Evolutionary conservation across 2,888 invertebrate species (phyloP).

Genomic region (Liodrosophila aerea): DNA sequence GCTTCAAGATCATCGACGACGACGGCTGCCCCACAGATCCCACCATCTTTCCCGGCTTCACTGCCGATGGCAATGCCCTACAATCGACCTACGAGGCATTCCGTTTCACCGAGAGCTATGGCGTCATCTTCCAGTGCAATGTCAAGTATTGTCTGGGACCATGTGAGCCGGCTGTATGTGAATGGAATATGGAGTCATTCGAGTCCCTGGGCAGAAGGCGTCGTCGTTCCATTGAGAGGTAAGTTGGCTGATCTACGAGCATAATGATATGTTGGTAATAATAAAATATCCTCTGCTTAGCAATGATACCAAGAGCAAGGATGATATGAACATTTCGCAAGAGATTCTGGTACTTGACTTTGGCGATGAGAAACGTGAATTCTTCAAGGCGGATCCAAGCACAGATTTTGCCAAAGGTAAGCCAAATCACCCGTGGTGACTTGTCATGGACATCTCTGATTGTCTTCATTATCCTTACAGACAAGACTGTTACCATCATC

Average conservation of each 20-base stretch:
- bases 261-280: background rate
- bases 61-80: conserved; percentile 93
- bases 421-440: conserved; percentile 13
- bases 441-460: background rate
- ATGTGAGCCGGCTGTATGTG: conserved; percentile 95
- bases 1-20: conserved; percentile 97
- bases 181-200: conserved; percentile 94
- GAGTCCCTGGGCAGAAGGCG: conserved; percentile 93
- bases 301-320: conserved; percentile 85
- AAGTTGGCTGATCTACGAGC: conserved; percentile 28
- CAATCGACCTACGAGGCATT: conserved; percentile 97
- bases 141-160: conserved; percentile 97
- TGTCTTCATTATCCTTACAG: conserved; percentile 82
- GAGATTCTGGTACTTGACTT: conserved; percentile 96
- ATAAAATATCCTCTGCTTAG: conserved; percentile 46
- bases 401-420: conserved; percentile 89
- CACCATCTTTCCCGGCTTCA: conserved; percentile 95
- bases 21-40: conserved; percentile 97
- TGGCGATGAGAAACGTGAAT: conserved; percentile 93
- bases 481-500: conserved; percentile 94
- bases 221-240: conserved; percentile 87
- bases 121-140: conserved; percentile 98
- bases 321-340: conserved; percentile 95
- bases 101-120: conserved; percentile 97
- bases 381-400: conserved; percentile 89